Percentiles rank a stretch among this genome's conserved stretches.
Evolutionary conservation across 1,140 invertebrate species (phyloP).

Genomic region (Sinonovacula constricta): DNA sequence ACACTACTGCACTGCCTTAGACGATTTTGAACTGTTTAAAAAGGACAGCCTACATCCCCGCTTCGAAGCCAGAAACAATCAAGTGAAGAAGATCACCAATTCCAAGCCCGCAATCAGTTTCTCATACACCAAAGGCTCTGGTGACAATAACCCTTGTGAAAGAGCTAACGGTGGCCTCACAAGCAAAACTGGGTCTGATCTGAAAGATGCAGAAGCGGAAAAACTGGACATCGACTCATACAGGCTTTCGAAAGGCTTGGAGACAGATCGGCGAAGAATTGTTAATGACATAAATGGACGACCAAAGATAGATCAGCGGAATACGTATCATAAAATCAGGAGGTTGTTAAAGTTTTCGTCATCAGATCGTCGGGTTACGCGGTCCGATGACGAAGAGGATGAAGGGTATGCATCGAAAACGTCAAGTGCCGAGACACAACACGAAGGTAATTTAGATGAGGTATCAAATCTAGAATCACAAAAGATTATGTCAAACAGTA

Average conservation of each 20-base stretch:
- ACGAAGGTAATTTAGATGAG: slow-evolving; percentile 14
- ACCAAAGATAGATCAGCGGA: slow-evolving; percentile 27
- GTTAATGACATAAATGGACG: background rate
- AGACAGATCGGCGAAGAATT: background rate
- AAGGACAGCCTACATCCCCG: slow-evolving; percentile 16
- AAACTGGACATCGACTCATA: background rate
- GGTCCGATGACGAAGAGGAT: slow-evolving; percentile 37
- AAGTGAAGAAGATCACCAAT: background rate
- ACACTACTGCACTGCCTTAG: slow-evolving; percentile 31
- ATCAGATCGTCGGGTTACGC: background rate
- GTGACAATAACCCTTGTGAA: background rate
- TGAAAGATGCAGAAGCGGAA: background rate
- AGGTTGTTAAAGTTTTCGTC: slow-evolving; percentile 35
- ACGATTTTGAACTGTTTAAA: slow-evolving; percentile 9
- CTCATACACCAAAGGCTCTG: background rate
- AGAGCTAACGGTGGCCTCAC: background rate
- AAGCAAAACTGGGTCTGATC: background rate
- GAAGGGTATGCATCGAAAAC: slow-evolving; percentile 51
- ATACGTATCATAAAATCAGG: slow-evolving; percentile 32
- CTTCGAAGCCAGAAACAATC: background rate
- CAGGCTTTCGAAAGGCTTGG: background rate
- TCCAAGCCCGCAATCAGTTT: background rate
- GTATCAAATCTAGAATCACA: slow-evolving; percentile 2
- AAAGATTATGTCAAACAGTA: slow-evolving; percentile 28
- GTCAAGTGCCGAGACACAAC: slow-evolving; percentile 32